Percentiles rank a stretch among this genome's conserved stretches.
phyloP scores from a whole-genome alignment of 2,113 vertebrate species.

The Sclerurus mexicanus region DNA sequence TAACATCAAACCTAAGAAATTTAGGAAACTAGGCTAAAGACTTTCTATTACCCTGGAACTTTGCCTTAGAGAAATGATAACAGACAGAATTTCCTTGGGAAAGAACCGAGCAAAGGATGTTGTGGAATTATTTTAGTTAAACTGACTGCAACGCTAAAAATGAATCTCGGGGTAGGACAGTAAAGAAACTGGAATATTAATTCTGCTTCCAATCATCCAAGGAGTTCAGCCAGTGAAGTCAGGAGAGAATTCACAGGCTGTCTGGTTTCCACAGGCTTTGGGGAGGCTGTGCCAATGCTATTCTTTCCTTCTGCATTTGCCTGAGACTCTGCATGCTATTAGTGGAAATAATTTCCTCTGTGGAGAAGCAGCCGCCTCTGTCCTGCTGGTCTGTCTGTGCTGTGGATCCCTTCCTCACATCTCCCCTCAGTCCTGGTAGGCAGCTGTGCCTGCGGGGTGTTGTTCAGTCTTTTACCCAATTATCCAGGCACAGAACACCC shows the following conservation, averaged over 20 bases:
- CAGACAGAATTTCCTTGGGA: slow-evolving; percentile 1
- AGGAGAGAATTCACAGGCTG: background rate
- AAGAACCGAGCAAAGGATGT: background rate
- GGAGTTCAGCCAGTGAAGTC: background rate
- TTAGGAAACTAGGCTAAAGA: background rate
- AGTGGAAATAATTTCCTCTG: background rate
- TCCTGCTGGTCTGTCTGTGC: background rate
- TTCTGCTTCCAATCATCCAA: background rate
- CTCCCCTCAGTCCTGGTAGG: background rate
- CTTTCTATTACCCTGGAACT: background rate
- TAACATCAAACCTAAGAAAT: background rate
- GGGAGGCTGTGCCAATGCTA: background rate
- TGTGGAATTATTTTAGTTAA: slow-evolving; percentile 12
- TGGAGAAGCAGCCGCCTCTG: background rate
- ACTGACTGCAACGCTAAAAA: background rate
- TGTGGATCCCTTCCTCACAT: background rate
- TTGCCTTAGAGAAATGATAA: slow-evolving; percentile 16
- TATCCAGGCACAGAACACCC: background rate
- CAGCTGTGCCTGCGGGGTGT: background rate
- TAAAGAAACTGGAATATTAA: slow-evolving; percentile 1
- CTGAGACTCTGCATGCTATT: background rate
- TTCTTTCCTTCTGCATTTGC: background rate
- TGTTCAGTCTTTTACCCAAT: background rate
- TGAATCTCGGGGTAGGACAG: background rate
- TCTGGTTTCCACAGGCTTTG: background rate